Conservation (phyloP, 2,113 vertebrate genomes). For the Limanda limanda region DNA sequence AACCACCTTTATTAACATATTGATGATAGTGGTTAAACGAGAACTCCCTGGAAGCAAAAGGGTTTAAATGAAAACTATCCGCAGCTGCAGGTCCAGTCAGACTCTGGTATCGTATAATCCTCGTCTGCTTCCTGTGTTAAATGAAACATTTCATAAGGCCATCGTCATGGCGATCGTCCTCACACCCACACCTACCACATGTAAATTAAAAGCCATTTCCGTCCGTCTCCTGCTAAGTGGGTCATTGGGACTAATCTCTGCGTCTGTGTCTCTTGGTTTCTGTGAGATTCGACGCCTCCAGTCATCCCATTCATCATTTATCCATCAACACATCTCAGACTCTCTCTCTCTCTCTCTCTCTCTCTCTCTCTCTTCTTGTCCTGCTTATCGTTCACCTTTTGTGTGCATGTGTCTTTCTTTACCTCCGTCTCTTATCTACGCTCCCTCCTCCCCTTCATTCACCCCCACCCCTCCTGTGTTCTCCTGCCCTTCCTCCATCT, state of each 20-base stretch:
- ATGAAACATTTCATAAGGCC: constrained; percentile 21
- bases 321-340: constrained; percentile 1
- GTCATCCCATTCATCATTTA: constrained; percentile 42
- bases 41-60: not conserved
- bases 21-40: constrained; percentile 1
- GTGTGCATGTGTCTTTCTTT: not conserved
- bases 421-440: constrained; percentile 28
- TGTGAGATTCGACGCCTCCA: constrained; percentile 32
- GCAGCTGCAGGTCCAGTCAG: not conserved
- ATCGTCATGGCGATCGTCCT: not conserved
- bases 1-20: not conserved
- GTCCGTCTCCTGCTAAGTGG: constrained; percentile 48
- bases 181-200: constrained; percentile 20
- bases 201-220: constrained; percentile 50
- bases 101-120: not conserved
- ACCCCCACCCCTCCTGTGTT: too few species aligned
- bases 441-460: constrained; percentile 17
- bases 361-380: not conserved
- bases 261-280: constrained; percentile 6
- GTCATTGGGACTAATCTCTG: constrained; percentile 55
- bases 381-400: constrained; percentile 20
- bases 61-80: not conserved
- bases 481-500: constrained; percentile 16
- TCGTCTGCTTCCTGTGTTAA: constrained; percentile 25
- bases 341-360: not conserved